Evolutionary conservation across 2,888 invertebrate species (phyloP), one percentile per base, ranked within the genome.

Genomic region (Perdita meconis): DNA sequence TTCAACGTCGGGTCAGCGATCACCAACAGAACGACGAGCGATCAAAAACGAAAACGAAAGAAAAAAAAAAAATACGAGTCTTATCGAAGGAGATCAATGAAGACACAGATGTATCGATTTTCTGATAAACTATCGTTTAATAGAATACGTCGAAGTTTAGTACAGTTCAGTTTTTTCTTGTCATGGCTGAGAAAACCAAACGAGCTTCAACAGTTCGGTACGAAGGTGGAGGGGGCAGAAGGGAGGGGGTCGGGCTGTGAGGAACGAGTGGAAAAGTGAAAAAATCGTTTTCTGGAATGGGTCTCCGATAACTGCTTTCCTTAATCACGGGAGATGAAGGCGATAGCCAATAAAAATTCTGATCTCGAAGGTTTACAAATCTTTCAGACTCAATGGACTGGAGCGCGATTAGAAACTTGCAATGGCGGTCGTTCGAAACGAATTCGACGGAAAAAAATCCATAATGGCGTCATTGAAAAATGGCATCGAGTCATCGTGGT

Each of bases 71-170:
- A 13, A 1, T 12, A 8, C 42, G 38, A 19, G 8, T 47, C 13
- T 59, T 10, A 13, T 12, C 13, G 8, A 61, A 67, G 50, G 66
- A 56, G 30, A 56, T 64, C 64, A 73, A 69, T 73, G 57, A 55
- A 59, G 24, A 74, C 44, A 64, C 60, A 59, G 22, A 24, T 24
- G 36, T 63, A 63, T 60, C 53, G 69, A 84, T 68, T 77, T 90
- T 89, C 86, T 89, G 87, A 89, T 87, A 90, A 90, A 89, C 89
- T 90, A 89, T 86, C 87, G 85, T 90, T 90, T 90, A 90, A 90
- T 89, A 89, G 87, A 90, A 87, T 87, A 88, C 84, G 88, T 89
- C 86, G 87, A 87, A 86, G 89, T 89, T 89, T 89, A 87, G 84
- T 90, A 89, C 88, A 88, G 86, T 87, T 86, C 81, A 81, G 79